Percentiles rank a stretch among this genome's conserved stretches.
Conservation (phyloP, 2,888 invertebrate species). For the Philereme vetulata region DNA sequence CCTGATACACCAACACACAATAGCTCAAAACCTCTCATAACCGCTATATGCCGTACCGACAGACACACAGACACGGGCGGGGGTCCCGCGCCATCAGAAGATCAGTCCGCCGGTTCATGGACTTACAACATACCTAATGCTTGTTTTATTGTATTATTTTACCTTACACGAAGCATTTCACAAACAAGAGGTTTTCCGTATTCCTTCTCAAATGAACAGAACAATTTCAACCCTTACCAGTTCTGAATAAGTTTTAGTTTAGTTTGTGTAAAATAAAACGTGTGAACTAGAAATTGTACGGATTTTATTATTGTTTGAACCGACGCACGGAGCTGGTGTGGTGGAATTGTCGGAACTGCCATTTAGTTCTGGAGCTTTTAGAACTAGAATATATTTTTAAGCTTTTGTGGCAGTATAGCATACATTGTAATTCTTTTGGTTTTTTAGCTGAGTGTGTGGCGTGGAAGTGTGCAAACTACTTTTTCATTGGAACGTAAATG, state of each 20-base stretch:
- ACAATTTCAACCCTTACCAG: slow-evolving; percentile 4
- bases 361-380: not conserved
- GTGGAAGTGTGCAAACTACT: too few species aligned
- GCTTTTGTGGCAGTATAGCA: too few species aligned
- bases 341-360: not conserved
- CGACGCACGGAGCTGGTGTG: not conserved
- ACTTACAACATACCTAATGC: not conserved
- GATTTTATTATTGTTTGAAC: not conserved
- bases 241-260: slow-evolving; percentile 8
- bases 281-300: not conserved
- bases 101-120: not conserved
- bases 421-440: too few species aligned
- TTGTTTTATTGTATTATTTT: slow-evolving; percentile 13
- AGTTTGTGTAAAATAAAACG: slow-evolving; percentile 1
- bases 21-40: too few species aligned
- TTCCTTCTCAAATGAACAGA: slow-evolving; percentile 6
- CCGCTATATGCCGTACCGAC: too few species aligned
- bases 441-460: too few species aligned
- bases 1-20: too few species aligned
- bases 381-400: too few species aligned
- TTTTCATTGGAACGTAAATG: too few species aligned
- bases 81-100: too few species aligned
- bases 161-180: slow-evolving; percentile 11
- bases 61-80: too few species aligned
- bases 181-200: slow-evolving; percentile 9